Percentiles rank a stretch among this genome's conserved stretches.
Evolutionary conservation across 1,140 invertebrate species (phyloP).

Genomic region (Meloidogyne chitwoodi): DNA sequence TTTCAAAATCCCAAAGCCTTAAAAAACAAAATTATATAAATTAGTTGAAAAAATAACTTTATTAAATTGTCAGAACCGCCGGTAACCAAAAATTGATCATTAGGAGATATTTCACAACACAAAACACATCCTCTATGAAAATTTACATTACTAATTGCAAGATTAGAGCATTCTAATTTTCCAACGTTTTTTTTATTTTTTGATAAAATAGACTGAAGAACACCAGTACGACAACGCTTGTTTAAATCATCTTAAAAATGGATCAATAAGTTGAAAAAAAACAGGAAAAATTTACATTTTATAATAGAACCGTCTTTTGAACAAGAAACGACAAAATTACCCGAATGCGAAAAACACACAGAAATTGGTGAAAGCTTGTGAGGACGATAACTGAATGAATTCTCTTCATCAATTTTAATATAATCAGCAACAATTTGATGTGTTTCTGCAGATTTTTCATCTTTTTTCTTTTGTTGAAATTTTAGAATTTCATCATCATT

Average conservation of each 20-base stretch:
- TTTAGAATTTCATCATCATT: neutral
- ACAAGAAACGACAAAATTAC: conserved; percentile 37
- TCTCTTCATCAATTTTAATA: neutral
- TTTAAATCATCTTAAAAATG: conserved; percentile 34
- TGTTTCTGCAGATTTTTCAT: neutral
- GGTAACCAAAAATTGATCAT: conserved; percentile 36
- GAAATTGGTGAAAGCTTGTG: conserved; percentile 38
- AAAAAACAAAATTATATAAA: neutral
- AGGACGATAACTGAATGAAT: conserved; percentile 29
- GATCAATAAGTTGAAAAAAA: conserved; percentile 2
- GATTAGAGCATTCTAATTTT: neutral
- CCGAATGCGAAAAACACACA: conserved; percentile 31
- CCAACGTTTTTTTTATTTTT: conserved; percentile 23
- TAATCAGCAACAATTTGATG: neutral
- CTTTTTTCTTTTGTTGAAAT: conserved; percentile 7
- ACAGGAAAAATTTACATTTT: conserved; percentile 35
- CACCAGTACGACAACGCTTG: conserved; percentile 7
- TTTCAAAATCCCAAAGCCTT: conserved; percentile 34
- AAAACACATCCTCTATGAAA: conserved; percentile 16
- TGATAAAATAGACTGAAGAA: neutral
- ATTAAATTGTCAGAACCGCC: conserved; percentile 28
- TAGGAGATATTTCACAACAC: conserved; percentile 35
- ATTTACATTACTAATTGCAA: neutral
- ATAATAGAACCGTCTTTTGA: conserved; percentile 41
- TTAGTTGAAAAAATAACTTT: neutral